These are phyloP conservation scores for Melanogrammus aeglefinus DNA, from an alignment of 2,797 vertebrate genomes.

Conservation along the genomic window DNA sequence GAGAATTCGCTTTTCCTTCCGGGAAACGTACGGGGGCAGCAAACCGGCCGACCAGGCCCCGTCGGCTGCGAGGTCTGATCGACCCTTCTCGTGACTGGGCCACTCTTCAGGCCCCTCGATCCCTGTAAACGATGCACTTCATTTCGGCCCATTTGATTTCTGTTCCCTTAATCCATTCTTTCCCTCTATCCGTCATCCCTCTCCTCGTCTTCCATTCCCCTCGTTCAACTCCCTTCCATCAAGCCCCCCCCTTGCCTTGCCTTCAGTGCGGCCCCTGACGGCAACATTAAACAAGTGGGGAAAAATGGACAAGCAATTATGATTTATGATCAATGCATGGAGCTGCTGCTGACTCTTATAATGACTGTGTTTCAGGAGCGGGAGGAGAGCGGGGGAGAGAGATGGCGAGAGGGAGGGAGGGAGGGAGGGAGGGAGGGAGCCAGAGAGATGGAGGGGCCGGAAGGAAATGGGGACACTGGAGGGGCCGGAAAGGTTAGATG, in stretches of 20 bases:
- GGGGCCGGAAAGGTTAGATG: too few relatives aligned
- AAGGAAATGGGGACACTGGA: background rate
- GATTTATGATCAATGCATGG: conserved; percentile 79
- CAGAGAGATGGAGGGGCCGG: background rate
- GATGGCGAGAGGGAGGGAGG: background rate
- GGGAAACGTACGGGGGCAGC: too few relatives aligned
- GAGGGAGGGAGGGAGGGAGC: background rate
- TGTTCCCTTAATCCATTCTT: background rate
- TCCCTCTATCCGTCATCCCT: conserved; percentile 20
- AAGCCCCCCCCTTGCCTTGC: conserved; percentile 24
- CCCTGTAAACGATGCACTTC: too few relatives aligned
- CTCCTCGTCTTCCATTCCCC: conserved; percentile 33
- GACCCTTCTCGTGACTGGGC: too few relatives aligned
- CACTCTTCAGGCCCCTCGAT: too few relatives aligned
- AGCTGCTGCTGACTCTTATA: conserved; percentile 74
- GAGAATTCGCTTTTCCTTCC: too few relatives aligned
- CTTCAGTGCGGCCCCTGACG: conserved; percentile 57
- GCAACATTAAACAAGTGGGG: conserved; percentile 75
- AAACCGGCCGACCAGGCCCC: too few relatives aligned
- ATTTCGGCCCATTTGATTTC: background rate
- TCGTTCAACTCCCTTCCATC: conserved; percentile 12
- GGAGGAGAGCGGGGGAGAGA: background rate
- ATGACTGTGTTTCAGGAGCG: conserved; percentile 56
- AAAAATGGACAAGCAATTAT: conserved; percentile 80
- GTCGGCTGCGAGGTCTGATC: too few relatives aligned